Evolutionary conservation across 2,888 invertebrate genomes (phyloP), one percentile per base, ranked within the genome.

Genomic region (Blastobasis lacticolella): DNA sequence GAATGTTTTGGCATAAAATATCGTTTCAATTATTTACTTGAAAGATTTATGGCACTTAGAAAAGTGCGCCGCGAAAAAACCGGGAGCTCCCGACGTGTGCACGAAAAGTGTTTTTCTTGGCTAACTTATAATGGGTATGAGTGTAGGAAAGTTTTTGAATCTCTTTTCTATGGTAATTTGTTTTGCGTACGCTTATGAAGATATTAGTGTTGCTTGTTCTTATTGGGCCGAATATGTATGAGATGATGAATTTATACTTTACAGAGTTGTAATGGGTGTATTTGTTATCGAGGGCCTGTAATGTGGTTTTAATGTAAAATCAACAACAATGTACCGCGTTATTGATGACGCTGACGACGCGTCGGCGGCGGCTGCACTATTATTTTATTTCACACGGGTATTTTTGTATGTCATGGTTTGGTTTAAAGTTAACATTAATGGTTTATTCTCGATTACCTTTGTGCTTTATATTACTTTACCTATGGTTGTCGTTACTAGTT

Each of bases 1-100:
- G 85, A 86, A 88, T 87, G 87, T 86, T 88, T 87, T 84, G 88
- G 88, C 88, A 88, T 89, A 89, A 89, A 89, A 89, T 89, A 89
- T 89, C 85, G 89, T 88, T 89, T 89, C 89, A 89, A 89, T 89
- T 89, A 89, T 89, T 89, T 89, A 88, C 87, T 84, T 81, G 84
- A 78, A 73, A 88, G 88, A 88, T 88, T 88, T 88, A 88, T 88
- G 53, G 84, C 78, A 85, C 87, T 88, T 88, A 85, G 86, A 86
- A 85, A 88, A 88, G 85, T 86, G 87, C 85, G 87, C 87, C 71
- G 79, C 78, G 86, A 85, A 88, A 88, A 87, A 87, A 85, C 77
- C 75, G 78, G 73, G 73, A 79, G 84, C 78, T 82, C 85, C 87
- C 78, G 82, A 85, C 87, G 87, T 87, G 87, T 87, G 88, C 86